Conservation (phyloP, 2,888 invertebrate species). For the Cerceris rybyensis region DNA sequence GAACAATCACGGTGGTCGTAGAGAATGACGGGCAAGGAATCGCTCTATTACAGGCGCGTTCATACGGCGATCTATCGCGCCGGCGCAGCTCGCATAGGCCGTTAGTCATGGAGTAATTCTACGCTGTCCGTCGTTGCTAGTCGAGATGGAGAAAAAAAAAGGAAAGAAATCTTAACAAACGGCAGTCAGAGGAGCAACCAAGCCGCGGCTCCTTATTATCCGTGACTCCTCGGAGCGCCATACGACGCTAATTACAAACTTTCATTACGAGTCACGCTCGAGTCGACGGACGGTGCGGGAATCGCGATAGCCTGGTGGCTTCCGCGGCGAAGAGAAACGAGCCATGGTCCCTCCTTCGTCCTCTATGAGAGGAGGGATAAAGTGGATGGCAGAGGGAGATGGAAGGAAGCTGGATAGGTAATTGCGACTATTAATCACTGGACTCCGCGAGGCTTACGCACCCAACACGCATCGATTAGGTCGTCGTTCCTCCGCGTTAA, state of each 20-base stretch:
- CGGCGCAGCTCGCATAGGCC: slow-evolving; percentile 26
- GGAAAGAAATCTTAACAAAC: slow-evolving; percentile 53
- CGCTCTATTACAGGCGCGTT: slow-evolving; percentile 54
- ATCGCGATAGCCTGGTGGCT: slow-evolving; percentile 52
- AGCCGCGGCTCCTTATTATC: slow-evolving; percentile 60
- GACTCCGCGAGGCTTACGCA: slow-evolving; percentile 38
- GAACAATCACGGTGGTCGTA: slow-evolving; percentile 38
- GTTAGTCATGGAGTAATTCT: slow-evolving; percentile 57
- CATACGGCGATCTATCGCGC: slow-evolving; percentile 53
- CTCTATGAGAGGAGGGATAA: slow-evolving; percentile 1
- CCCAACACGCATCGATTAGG: slow-evolving; percentile 64
- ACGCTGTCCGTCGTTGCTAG: slow-evolving; percentile 37
- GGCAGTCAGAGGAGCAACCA: slow-evolving; percentile 20
- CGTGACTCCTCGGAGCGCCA: slow-evolving; percentile 52
- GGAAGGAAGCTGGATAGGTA: slow-evolving; percentile 43
- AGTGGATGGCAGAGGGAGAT: not conserved
- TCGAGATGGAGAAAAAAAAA: slow-evolving; percentile 15
- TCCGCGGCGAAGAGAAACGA: slow-evolving; percentile 43
- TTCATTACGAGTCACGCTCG: slow-evolving; percentile 69
- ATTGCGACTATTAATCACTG: slow-evolving; percentile 66
- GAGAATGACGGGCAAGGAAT: slow-evolving; percentile 42
- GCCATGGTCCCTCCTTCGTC: not conserved
- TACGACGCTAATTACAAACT: slow-evolving; percentile 69
- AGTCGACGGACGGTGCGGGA: slow-evolving; percentile 39
- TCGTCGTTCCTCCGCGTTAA: slow-evolving; percentile 26